Evolutionary conservation across 1,140 invertebrate genomes (phyloP).

Genomic region (Lepidurus packardi): DNA sequence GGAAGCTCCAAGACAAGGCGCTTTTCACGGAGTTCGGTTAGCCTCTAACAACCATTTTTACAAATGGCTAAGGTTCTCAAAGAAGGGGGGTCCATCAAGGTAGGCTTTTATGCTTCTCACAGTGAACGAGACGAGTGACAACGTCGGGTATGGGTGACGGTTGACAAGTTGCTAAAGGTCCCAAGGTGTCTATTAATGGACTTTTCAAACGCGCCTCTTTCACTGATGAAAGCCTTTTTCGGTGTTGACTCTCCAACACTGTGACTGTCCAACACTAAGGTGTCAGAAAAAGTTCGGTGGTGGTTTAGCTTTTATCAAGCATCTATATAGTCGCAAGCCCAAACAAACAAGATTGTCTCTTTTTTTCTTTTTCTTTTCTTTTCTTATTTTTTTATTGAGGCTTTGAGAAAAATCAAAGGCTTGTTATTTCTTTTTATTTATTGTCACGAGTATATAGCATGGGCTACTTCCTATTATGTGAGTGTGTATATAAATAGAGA

Average conservation of each 20-base stretch:
- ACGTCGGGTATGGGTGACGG: not conserved
- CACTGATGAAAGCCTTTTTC: not conserved
- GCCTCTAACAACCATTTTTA: not conserved
- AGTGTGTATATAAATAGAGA: not conserved
- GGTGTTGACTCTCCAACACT: not conserved
- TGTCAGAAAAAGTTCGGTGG: no score
- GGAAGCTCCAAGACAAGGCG: not conserved
- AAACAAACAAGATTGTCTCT: no score
- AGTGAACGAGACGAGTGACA: slow-evolving; percentile 14
- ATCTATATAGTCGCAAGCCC: no score
- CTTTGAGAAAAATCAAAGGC: no score
- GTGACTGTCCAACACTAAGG: not conserved
- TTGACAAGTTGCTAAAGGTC: slow-evolving; percentile 7
- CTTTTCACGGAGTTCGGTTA: not conserved
- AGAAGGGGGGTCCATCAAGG: not conserved
- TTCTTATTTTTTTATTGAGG: no score
- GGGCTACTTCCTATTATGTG: no score
- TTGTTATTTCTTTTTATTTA: no score
- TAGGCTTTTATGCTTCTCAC: not conserved
- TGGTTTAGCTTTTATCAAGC: no score
- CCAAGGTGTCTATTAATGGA: not conserved
- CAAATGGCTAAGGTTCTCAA: not conserved
- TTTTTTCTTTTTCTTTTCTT: no score
- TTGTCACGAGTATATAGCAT: no score
- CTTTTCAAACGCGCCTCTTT: not conserved